Evolutionary conservation across 2,113 vertebrate species (phyloP).

Genomic region (Nerophis ophidion): DNA sequence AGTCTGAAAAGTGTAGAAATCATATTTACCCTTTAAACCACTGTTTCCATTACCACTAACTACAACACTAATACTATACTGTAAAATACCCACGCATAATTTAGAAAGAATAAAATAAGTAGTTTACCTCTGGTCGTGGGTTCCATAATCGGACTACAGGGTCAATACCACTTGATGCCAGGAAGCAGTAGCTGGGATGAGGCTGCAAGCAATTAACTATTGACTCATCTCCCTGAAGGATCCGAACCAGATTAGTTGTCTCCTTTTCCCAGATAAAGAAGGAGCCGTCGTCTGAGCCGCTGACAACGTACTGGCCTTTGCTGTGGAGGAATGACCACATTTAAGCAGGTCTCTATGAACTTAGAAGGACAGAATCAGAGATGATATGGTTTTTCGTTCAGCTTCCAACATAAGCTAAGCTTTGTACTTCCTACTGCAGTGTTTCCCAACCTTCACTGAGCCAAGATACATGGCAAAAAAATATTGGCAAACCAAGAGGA

Average conservation of each 20-base stretch:
- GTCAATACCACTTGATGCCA: conserved; percentile 96
- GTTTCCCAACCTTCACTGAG: no score
- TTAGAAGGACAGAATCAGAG: not conserved
- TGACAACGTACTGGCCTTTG: conserved; percentile 96
- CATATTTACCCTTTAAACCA: no score
- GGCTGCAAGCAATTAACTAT: conserved; percentile 98
- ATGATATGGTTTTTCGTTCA: not conserved
- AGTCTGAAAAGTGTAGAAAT: no score
- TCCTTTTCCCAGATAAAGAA: conserved; percentile 99
- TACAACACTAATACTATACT: not conserved
- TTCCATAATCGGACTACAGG: conserved; percentile 95
- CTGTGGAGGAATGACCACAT: conserved; percentile 56
- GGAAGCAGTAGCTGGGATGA: conserved; percentile 95
- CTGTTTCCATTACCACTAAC: no score
- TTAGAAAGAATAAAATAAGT: not conserved
- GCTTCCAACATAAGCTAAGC: not conserved
- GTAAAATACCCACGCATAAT: not conserved
- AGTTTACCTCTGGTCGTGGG: conserved; percentile 87
- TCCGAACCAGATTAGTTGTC: conserved; percentile 91
- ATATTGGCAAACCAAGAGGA: no score
- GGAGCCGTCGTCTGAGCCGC: conserved; percentile 95
- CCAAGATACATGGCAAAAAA: no score
- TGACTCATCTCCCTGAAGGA: conserved; percentile 95
- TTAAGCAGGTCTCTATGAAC: conserved; percentile 1
- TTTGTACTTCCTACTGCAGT: not conserved